Conservation (phyloP, 1,140 invertebrate genomes). For the Planococcus citri region DNA sequence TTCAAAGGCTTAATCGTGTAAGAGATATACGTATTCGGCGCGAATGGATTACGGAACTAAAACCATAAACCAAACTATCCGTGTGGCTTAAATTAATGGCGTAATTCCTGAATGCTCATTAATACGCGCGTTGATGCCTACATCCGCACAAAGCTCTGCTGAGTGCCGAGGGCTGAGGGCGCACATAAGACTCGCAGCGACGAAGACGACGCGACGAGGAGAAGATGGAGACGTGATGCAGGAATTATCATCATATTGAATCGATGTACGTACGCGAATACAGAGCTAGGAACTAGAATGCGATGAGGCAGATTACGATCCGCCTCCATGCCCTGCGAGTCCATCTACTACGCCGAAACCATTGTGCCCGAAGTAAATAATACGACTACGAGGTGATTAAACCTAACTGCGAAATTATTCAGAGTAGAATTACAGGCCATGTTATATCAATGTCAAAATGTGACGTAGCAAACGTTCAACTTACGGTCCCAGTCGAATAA, state of each 20-base stretch:
- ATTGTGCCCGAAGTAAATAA: not conserved
- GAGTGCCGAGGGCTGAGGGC: too few relatives aligned
- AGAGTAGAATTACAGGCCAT: not conserved
- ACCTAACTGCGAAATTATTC: conserved; percentile 2
- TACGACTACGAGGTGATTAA: not conserved
- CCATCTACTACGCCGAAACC: not conserved
- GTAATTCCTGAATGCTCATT: conserved; percentile 7
- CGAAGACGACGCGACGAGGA: too few relatives aligned
- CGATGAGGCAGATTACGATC: too few relatives aligned
- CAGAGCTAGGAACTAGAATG: too few relatives aligned
- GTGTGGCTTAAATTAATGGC: conserved; percentile 2
- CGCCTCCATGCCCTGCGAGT: too few relatives aligned
- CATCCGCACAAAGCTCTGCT: too few relatives aligned
- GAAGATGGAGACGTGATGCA: too few relatives aligned
- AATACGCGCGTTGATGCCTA: not conserved
- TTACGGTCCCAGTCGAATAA: too few relatives aligned
- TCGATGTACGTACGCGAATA: not conserved
- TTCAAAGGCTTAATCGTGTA: not conserved
- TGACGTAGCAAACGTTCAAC: not conserved
- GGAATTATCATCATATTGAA: not conserved
- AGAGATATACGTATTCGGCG: not conserved
- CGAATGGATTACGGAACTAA: not conserved
- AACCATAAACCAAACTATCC: conserved; percentile 3
- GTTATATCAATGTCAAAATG: conserved; percentile 4
- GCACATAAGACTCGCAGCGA: too few relatives aligned